Evolutionary conservation across 1,140 invertebrate genomes (phyloP).

Genomic region (Gonioctena quinquepunctata): DNA sequence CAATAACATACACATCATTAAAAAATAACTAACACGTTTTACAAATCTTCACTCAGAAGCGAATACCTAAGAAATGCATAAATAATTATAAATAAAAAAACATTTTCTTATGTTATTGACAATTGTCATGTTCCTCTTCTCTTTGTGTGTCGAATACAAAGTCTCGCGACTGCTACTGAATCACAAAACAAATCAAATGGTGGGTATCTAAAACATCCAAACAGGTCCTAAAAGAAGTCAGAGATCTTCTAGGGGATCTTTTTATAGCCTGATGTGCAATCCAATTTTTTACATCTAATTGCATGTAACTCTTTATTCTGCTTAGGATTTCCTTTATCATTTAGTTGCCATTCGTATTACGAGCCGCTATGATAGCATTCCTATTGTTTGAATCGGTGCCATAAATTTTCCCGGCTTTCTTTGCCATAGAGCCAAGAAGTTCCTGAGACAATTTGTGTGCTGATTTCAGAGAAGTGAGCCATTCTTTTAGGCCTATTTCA

Average conservation of each 20-base stretch:
- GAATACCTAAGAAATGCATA: conserved; percentile 13
- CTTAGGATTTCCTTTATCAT: not conserved
- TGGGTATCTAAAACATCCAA: conserved; percentile 22
- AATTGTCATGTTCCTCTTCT: conserved; percentile 28
- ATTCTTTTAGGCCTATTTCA: conserved; percentile 94
- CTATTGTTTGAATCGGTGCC: conserved; percentile 69
- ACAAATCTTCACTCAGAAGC: conserved; percentile 8
- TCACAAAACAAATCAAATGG: conserved; percentile 1
- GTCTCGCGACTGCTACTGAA: conserved; percentile 5
- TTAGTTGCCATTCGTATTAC: conserved; percentile 63
- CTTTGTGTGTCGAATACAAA: conserved; percentile 16
- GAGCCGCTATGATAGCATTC: conserved; percentile 56
- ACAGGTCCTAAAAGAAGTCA: conserved; percentile 19
- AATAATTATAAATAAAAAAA: conserved; percentile 24
- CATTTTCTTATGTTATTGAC: conserved; percentile 10
- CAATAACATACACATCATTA: conserved; percentile 21
- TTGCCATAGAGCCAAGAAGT: conserved; percentile 90
- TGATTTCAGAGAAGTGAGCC: conserved; percentile 85
- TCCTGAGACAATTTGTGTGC: conserved; percentile 93
- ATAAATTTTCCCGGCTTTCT: conserved; percentile 95
- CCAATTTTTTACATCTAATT: conserved; percentile 3
- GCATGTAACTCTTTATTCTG: not conserved
- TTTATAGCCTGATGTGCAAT: conserved; percentile 25
- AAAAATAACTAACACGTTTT: conserved; percentile 21
- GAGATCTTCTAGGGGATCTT: conserved; percentile 7